Evolutionary conservation across 1,140 invertebrate genomes (phyloP), one percentile per base, ranked within the genome.

Genomic region (Stratiolaelaps scimitus): DNA sequence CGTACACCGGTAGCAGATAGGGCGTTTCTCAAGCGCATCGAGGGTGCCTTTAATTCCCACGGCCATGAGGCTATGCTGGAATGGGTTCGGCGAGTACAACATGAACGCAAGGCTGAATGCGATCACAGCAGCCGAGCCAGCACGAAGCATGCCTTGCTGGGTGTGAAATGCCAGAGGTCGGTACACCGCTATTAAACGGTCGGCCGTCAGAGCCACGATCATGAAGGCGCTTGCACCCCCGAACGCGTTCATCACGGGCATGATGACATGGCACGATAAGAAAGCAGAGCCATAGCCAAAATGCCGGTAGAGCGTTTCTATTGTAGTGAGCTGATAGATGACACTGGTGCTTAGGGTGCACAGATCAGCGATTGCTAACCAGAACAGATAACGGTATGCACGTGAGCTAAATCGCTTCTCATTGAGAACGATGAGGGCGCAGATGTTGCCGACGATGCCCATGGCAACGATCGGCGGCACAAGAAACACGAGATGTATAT

Each of bases 131-230:
- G n/a, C n/a, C n/a, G n/a, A n/a, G n/a, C n/a, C n/a, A n/a, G n/a
- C n/a, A 45, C 44, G 44, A 45, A n/a, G n/a, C n/a, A 45, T 45
- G 44, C n/a, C n/a, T 45, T 45, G n/a, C 44, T 45, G 44, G 44
- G 13, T n/a, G n/a, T n/a, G 44, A n/a, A 45, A 45, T 45, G 44
- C 44, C 13, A 45, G n/a, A 13, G 44, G 44, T 13, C n/a, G 13
- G 13, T n/a, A 45, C 13, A 45, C 44, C 13, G 44, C 44, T 13
- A 13, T 13, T n/a, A 45, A 45, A 45, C 44, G 44, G n/a, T 45
- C 13, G 13, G n/a, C 44, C 13, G 44, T 45, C 44, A 45, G 44
- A 45, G 44, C 44, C 44, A 45, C 44, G 44, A 45, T n/a, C 44
- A 45, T 45, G 44, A 45, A 45, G n/a, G 44, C 44, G 44, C 44